These are phyloP conservation scores for Perizoma flavofasciatum DNA, from an alignment of 2,888 invertebrate genomes.

Conservation along the genomic window DNA sequence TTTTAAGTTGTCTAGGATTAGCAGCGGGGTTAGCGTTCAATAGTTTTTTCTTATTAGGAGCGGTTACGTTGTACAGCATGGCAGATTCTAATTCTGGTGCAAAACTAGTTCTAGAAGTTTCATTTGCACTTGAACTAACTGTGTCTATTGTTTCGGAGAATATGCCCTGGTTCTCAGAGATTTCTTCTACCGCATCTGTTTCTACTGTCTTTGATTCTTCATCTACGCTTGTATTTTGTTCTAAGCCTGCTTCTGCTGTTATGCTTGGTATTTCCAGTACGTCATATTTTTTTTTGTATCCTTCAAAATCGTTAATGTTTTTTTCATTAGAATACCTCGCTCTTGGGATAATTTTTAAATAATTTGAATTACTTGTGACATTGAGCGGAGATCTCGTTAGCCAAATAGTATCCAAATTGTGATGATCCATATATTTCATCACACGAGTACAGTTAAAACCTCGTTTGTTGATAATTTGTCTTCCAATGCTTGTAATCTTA, in stretches of 20 bases:
- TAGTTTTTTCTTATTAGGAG: constrained; percentile 39
- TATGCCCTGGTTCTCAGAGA: background rate
- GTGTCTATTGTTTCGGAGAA: background rate
- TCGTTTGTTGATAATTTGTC: constrained; percentile 62
- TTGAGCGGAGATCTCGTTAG: constrained; percentile 40
- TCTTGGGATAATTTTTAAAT: constrained; percentile 59
- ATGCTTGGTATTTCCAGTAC: constrained; percentile 4
- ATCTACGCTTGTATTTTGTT: background rate
- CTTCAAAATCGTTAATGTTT: constrained; percentile 47
- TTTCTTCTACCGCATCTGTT: background rate
- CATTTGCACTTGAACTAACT: constrained; percentile 2
- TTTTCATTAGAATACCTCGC: constrained; percentile 37
- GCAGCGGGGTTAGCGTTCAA: constrained; percentile 62
- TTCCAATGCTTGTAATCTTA: constrained; percentile 71
- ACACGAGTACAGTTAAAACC: constrained; percentile 63
- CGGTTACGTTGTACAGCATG: background rate
- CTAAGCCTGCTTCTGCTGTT: background rate
- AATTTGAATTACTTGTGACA: constrained; percentile 44
- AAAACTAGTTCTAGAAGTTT: background rate
- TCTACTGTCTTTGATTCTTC: background rate
- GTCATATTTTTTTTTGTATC: constrained; percentile 18
- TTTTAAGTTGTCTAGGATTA: constrained; percentile 69
- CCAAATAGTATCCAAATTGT: constrained; percentile 65
- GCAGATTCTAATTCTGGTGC: constrained; percentile 1
- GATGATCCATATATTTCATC: constrained; percentile 65